Conservation (phyloP, 2,113 vertebrate genomes). For the Climacteris rufus region DNA sequence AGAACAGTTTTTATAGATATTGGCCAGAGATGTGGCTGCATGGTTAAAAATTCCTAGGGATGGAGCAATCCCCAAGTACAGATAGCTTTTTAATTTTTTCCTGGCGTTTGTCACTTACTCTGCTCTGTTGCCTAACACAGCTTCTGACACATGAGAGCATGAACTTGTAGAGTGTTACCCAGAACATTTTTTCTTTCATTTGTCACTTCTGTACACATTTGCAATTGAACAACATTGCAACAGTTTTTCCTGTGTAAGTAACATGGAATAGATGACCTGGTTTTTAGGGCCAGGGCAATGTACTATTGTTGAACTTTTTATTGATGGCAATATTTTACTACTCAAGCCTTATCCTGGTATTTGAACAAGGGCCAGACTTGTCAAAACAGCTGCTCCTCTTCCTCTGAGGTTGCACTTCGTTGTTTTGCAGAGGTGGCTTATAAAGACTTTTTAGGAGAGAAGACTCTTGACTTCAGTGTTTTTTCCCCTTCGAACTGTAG, state of each 20-base stretch:
- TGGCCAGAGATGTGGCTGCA: neutral
- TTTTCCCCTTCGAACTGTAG: neutral
- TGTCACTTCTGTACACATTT: neutral
- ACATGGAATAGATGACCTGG: neutral
- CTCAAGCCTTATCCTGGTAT: neutral
- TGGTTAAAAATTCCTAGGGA: neutral
- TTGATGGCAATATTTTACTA: constrained; percentile 1
- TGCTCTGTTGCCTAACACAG: neutral
- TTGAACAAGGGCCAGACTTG: constrained; percentile 32
- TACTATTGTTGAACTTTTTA: neutral
- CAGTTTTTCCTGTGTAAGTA: neutral
- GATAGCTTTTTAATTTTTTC: neutral
- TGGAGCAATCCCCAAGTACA: neutral
- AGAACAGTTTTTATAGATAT: neutral
- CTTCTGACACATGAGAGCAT: neutral
- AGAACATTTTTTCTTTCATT: neutral
- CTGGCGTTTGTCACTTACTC: neutral
- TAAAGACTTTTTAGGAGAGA: neutral
- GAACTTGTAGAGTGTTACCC: neutral
- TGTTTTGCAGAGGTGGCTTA: neutral
- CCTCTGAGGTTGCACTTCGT: neutral
- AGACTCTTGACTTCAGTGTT: neutral
- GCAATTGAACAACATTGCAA: neutral
- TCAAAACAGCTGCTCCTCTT: constrained; percentile 10
- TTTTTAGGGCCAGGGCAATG: neutral